phyloP scores from a whole-genome alignment of 1,140 invertebrate species.

The Vollenhovia emeryi region DNA sequence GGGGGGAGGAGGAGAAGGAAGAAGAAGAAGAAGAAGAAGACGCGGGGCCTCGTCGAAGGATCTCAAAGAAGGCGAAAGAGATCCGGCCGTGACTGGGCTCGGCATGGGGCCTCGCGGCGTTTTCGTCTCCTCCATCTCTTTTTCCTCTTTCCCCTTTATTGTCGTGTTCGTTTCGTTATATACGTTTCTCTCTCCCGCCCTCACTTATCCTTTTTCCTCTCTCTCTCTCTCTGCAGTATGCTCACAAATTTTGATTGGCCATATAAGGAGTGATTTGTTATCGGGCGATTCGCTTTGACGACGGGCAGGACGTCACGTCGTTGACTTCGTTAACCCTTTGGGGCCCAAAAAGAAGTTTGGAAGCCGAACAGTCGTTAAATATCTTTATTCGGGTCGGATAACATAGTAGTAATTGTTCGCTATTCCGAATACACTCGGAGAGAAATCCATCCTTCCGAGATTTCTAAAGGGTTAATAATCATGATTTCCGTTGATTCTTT shows the following conservation, averaged over 20 bases:
- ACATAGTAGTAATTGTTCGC: neutral
- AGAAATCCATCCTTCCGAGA: neutral
- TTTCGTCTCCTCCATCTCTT: constrained; percentile 10
- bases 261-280: constrained; percentile 71
- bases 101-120: constrained; percentile 63
- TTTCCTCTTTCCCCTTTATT: constrained; percentile 4
- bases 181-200: neutral
- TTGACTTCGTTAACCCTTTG: constrained; percentile 31
- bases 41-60: constrained; percentile 45
- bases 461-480: constrained; percentile 18
- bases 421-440: neutral
- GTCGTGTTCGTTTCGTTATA: constrained; percentile 28
- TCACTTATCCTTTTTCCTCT: constrained; percentile 10
- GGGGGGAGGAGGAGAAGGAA: neutral
- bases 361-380: neutral
- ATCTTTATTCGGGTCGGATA: neutral
- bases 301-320: constrained; percentile 44
- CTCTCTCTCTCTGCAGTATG: constrained; percentile 44
- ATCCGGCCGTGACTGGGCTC: constrained; percentile 67
- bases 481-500: constrained; percentile 13
- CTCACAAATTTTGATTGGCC: constrained; percentile 66
- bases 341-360: neutral
- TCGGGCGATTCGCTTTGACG: constrained; percentile 28
- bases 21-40: constrained; percentile 36
- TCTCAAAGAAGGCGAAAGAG: constrained; percentile 67